Evolutionary conservation across 2,888 invertebrate species (phyloP), one percentile per base, ranked within the genome.

Genomic region (Helleia helle): DNA sequence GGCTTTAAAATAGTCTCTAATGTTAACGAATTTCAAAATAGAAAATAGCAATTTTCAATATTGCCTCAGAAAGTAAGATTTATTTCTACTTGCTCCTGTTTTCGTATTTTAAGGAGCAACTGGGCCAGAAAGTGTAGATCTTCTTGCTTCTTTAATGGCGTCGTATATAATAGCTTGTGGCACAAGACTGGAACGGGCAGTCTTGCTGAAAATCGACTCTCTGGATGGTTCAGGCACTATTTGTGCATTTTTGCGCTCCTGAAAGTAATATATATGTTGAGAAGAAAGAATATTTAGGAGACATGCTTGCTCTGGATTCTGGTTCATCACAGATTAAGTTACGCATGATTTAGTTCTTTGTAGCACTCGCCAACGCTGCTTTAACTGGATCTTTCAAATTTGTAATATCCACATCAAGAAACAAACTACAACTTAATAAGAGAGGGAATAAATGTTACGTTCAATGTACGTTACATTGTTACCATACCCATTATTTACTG

Each of bases 121-220:
- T 7, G 29, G 11, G 1, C 39, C 30, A 5, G 29, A 14, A 14
- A 31, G 25, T 15, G 30, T 39, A 2, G 30, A 39, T 8, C 39
- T 30, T 18, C 39, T 39, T 7, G 39, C 22, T 15, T 39, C 39
- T 8, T 30, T 9, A 9, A 39, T 24, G n/a, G 15, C 39, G 13
- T 39, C 39, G 24, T 24, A 30, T 25, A 39, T 39, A 4, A 15
- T 30, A 1, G 24, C 39, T 11, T 39, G 39, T 4, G 39, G 39
- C 9, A 39, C 39, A 1, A 39, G 25, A 22, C 39, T 39, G 14
- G 30, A 24, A 4, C 39, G 39, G 3, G 38, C 24, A 34, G 18
- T 18, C 25, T 31, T 24, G n/a, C 24, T 24, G 8, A 29, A 39
- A 7, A 39, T 1, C 4, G 39, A 39, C 2, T 39, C 39, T 4